These are phyloP conservation scores for Sebastes ruberrimus DNA, from an alignment of 2,797 vertebrate genomes.

Conservation along the genomic window DNA sequence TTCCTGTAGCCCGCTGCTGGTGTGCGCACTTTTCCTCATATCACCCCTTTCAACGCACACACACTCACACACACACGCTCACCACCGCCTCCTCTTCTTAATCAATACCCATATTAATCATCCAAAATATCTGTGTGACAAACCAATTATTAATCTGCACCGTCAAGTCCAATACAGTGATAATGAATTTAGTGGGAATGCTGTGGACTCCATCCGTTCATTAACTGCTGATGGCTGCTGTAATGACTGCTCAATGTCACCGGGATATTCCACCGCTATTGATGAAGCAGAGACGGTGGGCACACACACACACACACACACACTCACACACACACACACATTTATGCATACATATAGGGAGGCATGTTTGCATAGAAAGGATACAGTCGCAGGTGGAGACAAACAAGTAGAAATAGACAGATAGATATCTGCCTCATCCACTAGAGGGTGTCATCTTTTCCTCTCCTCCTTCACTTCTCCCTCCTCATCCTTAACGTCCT, in stretches of 20 bases:
- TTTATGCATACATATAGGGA: not conserved
- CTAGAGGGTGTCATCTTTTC: slow-evolving; percentile 37
- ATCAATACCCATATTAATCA: slow-evolving; percentile 90
- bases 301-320: not conserved
- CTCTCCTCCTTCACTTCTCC: slow-evolving; percentile 9
- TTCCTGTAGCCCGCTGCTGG: slow-evolving; percentile 74
- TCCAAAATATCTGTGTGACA: slow-evolving; percentile 83
- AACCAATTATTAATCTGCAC: slow-evolving; percentile 89
- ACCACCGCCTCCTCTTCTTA: slow-evolving; percentile 59
- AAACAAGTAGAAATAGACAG: not conserved
- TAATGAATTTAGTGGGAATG: slow-evolving; percentile 88
- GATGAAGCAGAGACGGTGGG: slow-evolving; percentile 45
- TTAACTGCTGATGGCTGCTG: slow-evolving; percentile 87
- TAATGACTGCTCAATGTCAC: slow-evolving; percentile 87
- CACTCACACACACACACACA: not conserved
- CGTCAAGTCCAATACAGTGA: slow-evolving; percentile 85
- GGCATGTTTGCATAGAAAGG: not conserved
- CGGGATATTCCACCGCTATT: slow-evolving; percentile 78
- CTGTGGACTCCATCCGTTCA: slow-evolving; percentile 87
- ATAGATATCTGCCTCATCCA: slow-evolving; percentile 28
- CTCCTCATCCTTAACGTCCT: not conserved
- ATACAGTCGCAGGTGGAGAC: not conserved
- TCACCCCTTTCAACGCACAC: slow-evolving; percentile 22
- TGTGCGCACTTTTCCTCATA: slow-evolving; percentile 71
- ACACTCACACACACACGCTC: slow-evolving; percentile 16